Conservation (phyloP, 2,113 vertebrate species). For the Gymnarchus niloticus region DNA sequence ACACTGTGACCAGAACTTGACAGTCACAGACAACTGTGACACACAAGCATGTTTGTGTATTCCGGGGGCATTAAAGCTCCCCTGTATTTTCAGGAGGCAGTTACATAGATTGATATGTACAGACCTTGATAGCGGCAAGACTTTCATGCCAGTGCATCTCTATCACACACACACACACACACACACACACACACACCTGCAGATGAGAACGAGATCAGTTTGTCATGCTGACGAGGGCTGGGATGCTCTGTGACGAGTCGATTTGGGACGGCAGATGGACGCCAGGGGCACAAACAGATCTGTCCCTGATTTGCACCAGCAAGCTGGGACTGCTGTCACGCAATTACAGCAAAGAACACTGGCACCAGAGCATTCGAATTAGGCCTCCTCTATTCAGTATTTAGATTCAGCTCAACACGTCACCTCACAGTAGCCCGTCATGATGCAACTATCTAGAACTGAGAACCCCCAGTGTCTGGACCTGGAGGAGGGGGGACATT, state of each 20-base stretch:
- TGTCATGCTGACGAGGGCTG: not conserved
- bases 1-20: not conserved
- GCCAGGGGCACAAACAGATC: slow-evolving; percentile 11
- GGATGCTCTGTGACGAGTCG: not conserved
- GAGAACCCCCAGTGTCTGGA: not conserved
- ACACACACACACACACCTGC: slow-evolving; percentile 25
- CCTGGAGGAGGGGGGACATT: not conserved
- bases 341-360: not conserved
- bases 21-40: not conserved
- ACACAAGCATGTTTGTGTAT: not conserved
- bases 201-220: slow-evolving; percentile 13
- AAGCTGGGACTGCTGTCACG: not conserved
- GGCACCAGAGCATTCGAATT: not conserved
- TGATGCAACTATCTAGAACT: not conserved
- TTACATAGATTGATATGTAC: not conserved
- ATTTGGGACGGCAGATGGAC: not conserved
- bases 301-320: not conserved
- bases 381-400: not conserved
- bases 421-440: not conserved
- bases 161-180: slow-evolving; percentile 20
- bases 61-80: slow-evolving; percentile 32
- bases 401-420: not conserved
- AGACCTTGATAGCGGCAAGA: not conserved
- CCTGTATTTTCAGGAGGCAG: slow-evolving; percentile 27
- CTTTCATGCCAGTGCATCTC: not conserved